Conservation (phyloP, 2,888 invertebrate genomes). For the Brachyopa scutellaris region DNA sequence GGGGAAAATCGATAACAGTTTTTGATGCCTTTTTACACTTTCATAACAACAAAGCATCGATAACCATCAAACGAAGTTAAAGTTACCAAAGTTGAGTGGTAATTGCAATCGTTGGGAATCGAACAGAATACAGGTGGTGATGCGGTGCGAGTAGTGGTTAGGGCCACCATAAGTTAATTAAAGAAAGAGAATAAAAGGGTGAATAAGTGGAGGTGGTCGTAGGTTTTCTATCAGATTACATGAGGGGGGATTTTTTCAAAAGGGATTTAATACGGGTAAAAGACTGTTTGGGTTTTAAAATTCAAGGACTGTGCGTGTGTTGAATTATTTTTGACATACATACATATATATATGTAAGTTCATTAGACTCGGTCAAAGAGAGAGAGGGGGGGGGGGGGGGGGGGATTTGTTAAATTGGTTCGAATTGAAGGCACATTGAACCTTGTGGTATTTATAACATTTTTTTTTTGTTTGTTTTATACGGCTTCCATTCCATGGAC, state of each 20-base stretch:
- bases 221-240: neutral
- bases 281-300: neutral
- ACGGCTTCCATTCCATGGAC: neutral
- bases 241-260: neutral
- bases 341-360: too few species aligned
- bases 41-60: too few species aligned
- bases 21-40: too few species aligned
- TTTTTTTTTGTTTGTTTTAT: neutral
- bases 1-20: slow-evolving; percentile 39
- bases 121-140: neutral
- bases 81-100: too few species aligned
- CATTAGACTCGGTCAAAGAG: too few species aligned
- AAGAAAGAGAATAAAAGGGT: slow-evolving; percentile 1
- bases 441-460: neutral
- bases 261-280: too few species aligned
- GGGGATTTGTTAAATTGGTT: neutral
- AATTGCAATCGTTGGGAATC: neutral
- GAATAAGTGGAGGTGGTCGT: neutral
- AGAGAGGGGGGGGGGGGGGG: too few species aligned
- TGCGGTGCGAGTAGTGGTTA: neutral
- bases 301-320: neutral
- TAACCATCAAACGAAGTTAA: neutral
- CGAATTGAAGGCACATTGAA: neutral
- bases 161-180: slow-evolving; percentile 12
- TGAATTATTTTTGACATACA: slow-evolving; percentile 2